Evolutionary conservation across 2,797 vertebrate species (phyloP), one percentile per base, ranked within the genome.

Genomic region (Pteropus rufus): DNA sequence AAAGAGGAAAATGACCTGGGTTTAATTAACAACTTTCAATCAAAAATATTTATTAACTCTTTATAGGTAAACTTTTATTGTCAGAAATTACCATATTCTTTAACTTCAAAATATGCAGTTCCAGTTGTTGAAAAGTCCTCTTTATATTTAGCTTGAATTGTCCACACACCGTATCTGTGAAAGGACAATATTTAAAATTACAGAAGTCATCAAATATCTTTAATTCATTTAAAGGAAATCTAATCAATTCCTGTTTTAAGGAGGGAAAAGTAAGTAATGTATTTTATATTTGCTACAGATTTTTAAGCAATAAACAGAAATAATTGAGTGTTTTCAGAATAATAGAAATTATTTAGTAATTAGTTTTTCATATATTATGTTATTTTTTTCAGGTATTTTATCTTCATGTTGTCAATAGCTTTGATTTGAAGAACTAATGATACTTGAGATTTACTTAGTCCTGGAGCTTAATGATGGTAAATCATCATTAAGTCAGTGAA

Each of bases 1-100:
- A 92, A 95, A 95, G 49, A 91, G 26, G 52, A 36, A 95, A 88
- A 81, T 56, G 16, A 72, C 2, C 31, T 58, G 49, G 34, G 21
- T 88, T 67, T 84, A 76, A 86, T 86, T 69, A 91, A 56, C 23
- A 94, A 92, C 24, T 3, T 95, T 70, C 34, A 89, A 58, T 91
- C 5, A 81, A 79, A 95, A 93, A 86, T 85, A 75, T 77, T 76
- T 65, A 82, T 49, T 18, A 49, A 88, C 56, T 69, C 44, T 76
- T 69, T 54, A 81, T 6, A 12, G 58, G 79, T 70, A 15, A 95
- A 82, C 10, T 21, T 72, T 1, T 3, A 49, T 77, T 39, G 24
- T 65, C 88, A 96, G 60, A 62, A 44, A 83, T 98, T 99, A 99
- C 99, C 99, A 7, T 99, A 99, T 98, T 99, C 99, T 98, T 99